Conservation (phyloP, 2,797 vertebrate species). For the Bucorvus abyssinicus region DNA sequence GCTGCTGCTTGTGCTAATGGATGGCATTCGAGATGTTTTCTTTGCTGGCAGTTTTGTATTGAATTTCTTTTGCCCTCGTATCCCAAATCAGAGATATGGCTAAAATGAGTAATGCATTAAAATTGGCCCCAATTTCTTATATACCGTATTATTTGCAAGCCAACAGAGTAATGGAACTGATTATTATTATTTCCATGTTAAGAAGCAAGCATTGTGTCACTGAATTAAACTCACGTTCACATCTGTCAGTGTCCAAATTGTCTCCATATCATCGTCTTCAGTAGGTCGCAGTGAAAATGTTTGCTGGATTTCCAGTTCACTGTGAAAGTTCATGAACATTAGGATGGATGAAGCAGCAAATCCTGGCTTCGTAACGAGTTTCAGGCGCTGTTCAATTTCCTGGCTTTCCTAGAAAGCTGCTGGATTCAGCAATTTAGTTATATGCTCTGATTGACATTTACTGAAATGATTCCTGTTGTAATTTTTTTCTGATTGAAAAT, state of each 20-base stretch:
- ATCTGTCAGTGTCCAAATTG: constrained; percentile 1
- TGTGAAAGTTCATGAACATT: constrained; percentile 37
- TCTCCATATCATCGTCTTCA: not conserved
- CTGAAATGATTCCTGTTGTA: not conserved
- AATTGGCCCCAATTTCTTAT: not conserved
- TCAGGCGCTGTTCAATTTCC: not conserved
- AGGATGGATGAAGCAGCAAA: constrained; percentile 20
- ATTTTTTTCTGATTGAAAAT: not conserved
- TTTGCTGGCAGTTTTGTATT: constrained; percentile 25
- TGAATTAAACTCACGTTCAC: not conserved
- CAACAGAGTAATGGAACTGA: not conserved
- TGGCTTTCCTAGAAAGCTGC: constrained; percentile 2
- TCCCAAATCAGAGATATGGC: not conserved
- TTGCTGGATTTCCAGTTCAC: constrained; percentile 14
- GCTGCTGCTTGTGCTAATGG: not conserved
- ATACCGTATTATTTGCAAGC: not conserved
- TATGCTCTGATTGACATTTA: not conserved
- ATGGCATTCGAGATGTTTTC: constrained; percentile 16
- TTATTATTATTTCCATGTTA: not conserved
- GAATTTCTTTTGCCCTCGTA: not conserved
- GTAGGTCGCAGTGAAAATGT: not conserved
- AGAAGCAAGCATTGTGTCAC: constrained; percentile 10
- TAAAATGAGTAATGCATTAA: not conserved
- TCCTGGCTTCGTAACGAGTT: not conserved
- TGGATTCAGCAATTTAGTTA: not conserved